Percentiles rank a stretch among this genome's conserved stretches.
phyloP scores from a whole-genome alignment of 1,140 invertebrate species.

The Nylanderia fulva region DNA sequence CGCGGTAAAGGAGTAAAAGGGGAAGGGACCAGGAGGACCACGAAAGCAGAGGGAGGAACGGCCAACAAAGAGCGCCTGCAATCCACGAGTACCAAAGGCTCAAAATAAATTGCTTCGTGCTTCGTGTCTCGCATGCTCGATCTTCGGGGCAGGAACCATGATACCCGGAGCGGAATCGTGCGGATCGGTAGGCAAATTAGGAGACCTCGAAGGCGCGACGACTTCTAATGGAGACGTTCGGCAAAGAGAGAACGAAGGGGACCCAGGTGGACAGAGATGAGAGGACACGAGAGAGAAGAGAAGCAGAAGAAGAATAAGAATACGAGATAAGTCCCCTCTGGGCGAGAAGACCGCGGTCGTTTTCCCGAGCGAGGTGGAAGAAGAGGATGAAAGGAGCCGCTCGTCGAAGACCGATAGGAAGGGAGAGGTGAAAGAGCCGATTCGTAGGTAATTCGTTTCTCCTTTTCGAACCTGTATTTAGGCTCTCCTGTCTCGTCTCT shows the following conservation, averaged over 20 bases:
- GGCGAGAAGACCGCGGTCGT: constrained; percentile 69
- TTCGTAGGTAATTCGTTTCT: constrained; percentile 77
- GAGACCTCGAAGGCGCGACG: constrained; percentile 71
- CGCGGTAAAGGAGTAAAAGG: neutral
- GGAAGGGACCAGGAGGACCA: constrained; percentile 42
- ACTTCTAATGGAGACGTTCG: constrained; percentile 74
- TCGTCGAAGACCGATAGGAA: constrained; percentile 47
- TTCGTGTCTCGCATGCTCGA: constrained; percentile 30
- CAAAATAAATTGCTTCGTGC: constrained; percentile 71
- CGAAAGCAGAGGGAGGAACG: constrained; percentile 54
- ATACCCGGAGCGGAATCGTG: constrained; percentile 71
- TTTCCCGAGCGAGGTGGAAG: constrained; percentile 72
- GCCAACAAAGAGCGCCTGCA: constrained; percentile 50
- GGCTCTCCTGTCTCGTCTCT: constrained; percentile 26
- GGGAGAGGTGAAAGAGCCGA: constrained; percentile 54
- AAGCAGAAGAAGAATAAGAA: neutral
- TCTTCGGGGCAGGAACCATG: constrained; percentile 53
- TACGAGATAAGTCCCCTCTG: constrained; percentile 61
- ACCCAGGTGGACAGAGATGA: constrained; percentile 25
- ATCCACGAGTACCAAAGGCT: constrained; percentile 54
- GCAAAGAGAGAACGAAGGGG: neutral
- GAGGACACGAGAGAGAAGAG: neutral
- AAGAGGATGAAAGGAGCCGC: constrained; percentile 75
- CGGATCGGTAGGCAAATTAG: constrained; percentile 75
- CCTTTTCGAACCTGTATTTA: constrained; percentile 77